phyloP scores from a whole-genome alignment of 2,113 vertebrate species.

The Lepisosteus oculatus region DNA sequence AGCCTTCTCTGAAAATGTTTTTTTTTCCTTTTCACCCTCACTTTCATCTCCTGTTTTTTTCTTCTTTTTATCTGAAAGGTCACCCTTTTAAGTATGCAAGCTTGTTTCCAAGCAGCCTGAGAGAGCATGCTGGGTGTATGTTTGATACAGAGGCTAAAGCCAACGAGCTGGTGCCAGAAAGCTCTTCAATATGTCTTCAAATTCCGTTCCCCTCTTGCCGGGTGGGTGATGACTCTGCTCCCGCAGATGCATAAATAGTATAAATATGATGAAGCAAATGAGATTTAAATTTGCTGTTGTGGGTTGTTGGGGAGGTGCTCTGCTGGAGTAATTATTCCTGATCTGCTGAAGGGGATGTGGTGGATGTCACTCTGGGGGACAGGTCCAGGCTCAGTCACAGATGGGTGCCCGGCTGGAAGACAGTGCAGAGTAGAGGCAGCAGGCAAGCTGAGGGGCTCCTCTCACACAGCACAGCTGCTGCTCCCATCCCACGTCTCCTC shows the following conservation, averaged over 20 bases:
- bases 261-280: not conserved
- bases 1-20: conserved; percentile 24
- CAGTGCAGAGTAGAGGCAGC: conserved; percentile 28
- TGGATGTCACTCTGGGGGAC: conserved; percentile 30
- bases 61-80: conserved; percentile 17
- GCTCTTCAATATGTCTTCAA: conserved; percentile 13
- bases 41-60: conserved; percentile 19
- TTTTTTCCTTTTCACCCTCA: conserved; percentile 15
- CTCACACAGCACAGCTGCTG: conserved; percentile 32
- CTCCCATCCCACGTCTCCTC: not conserved
- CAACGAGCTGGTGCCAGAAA: conserved; percentile 8
- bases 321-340: conserved; percentile 26
- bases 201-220: conserved; percentile 14
- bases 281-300: not conserved
- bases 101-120: conserved; percentile 24
- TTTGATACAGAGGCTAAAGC: conserved; percentile 5
- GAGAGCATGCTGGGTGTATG: conserved; percentile 15
- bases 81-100: conserved; percentile 25
- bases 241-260: conserved; percentile 13
- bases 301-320: too few species aligned
- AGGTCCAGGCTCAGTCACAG: conserved; percentile 41
- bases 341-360: conserved; percentile 20
- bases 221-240: conserved; percentile 15
- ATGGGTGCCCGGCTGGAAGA: conserved; percentile 34
- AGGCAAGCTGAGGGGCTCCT: conserved; percentile 31